Percentiles rank a stretch among this genome's conserved stretches.
phyloP scores from a whole-genome alignment of 2,113 vertebrate genomes.

The Dipodomys merriami region DNA sequence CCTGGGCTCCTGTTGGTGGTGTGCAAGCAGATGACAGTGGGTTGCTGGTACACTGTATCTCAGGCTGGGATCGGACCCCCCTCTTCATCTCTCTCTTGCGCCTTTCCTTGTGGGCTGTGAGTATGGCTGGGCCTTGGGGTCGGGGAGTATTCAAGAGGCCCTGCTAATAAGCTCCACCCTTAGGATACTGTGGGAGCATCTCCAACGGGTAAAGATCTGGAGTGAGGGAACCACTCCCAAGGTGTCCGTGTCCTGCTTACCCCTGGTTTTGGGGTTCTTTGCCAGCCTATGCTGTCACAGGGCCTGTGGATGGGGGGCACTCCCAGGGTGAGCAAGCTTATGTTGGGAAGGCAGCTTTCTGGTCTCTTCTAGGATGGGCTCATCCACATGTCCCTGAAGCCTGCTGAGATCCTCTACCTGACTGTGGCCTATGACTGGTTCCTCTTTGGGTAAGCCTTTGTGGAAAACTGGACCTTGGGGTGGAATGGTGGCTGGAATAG shows the following conservation, averaged over 20 bases:
- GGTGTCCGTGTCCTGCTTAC: background rate
- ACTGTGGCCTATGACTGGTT: constrained; percentile 99
- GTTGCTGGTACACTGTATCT: constrained; percentile 98
- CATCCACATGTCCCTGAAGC: constrained; percentile 92
- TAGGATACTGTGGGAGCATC: background rate
- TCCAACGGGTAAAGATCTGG: background rate
- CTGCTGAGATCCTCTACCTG: constrained; percentile 96
- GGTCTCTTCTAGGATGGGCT: constrained; percentile 91
- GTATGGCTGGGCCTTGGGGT: constrained; percentile 79
- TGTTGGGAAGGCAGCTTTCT: background rate
- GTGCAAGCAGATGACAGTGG: constrained; percentile 92
- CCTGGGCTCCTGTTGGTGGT: background rate
- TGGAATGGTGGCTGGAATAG: background rate
- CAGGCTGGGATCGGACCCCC: constrained; percentile 98
- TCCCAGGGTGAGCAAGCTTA: background rate
- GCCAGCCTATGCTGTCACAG: background rate
- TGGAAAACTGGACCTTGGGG: background rate
- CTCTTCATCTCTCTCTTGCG: constrained; percentile 97
- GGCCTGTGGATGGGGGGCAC: background rate
- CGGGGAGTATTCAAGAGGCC: background rate
- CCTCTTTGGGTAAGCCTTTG: constrained; percentile 94
- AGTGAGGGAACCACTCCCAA: background rate
- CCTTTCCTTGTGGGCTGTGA: constrained; percentile 98
- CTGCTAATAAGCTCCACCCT: background rate
- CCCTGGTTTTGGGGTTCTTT: background rate